Conservation (phyloP, 1,140 invertebrate genomes). For the Bradynema listronoti region DNA sequence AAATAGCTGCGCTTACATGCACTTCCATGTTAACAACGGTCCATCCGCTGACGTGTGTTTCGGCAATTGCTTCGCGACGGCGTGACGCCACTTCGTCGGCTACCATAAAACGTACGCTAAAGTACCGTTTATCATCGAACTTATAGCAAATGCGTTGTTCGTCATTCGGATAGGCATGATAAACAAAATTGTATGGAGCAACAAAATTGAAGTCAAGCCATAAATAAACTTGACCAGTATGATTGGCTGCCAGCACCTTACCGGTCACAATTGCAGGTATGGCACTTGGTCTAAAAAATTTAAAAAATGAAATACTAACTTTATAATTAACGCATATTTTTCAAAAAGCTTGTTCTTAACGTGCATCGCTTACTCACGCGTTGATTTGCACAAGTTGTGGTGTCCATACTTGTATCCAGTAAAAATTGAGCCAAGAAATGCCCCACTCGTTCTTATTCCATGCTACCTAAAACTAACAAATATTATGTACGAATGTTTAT, state of each 20-base stretch:
- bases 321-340: slow-evolving; percentile 8
- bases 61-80: slow-evolving; percentile 46
- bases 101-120: slow-evolving; percentile 53
- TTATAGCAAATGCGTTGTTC: slow-evolving; percentile 55
- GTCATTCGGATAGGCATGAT: slow-evolving; percentile 55
- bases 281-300: slow-evolving; percentile 38
- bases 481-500: no score
- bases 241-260: slow-evolving; percentile 57
- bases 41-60: slow-evolving; percentile 54
- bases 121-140: slow-evolving; percentile 57
- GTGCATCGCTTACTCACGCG: slow-evolving; percentile 42
- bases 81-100: slow-evolving; percentile 46
- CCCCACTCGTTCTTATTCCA: slow-evolving; percentile 58
- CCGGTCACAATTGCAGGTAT: slow-evolving; percentile 46
- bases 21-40: slow-evolving; percentile 45
- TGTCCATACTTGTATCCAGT: slow-evolving; percentile 58
- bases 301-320: neutral
- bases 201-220: slow-evolving; percentile 56
- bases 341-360: no score
- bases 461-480: no score
- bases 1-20: slow-evolving; percentile 16
- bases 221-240: slow-evolving; percentile 56
- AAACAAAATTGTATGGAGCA: slow-evolving; percentile 50
- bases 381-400: slow-evolving; percentile 56
- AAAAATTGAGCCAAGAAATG: slow-evolving; percentile 56